phyloP scores from a whole-genome alignment of 2,888 invertebrate species.

The Pristionchus entomophagus region DNA sequence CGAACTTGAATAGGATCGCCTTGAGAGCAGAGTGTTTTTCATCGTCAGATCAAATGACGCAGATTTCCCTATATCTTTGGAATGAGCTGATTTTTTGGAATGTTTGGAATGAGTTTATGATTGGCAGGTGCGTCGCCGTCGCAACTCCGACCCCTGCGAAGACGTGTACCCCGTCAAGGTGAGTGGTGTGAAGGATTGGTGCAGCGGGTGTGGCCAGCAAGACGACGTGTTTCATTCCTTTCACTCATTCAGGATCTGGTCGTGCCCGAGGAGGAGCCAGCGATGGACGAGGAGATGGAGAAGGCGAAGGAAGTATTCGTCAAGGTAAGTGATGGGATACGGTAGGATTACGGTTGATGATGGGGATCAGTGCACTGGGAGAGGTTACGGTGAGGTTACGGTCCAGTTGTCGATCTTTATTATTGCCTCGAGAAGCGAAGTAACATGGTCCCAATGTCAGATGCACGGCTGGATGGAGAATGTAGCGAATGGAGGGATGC shows the following conservation, averaged over 20 bases:
- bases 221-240: background rate
- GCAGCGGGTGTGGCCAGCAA: background rate
- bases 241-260: too few relatives aligned
- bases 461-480: background rate
- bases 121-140: constrained; percentile 7
- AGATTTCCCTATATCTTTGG: too few relatives aligned
- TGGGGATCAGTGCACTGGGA: too few relatives aligned
- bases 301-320: background rate
- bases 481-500: background rate
- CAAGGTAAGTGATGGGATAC: background rate
- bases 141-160: background rate
- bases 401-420: too few relatives aligned
- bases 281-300: background rate
- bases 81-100: too few relatives aligned
- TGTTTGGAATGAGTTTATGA: too few relatives aligned
- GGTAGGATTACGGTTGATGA: too few relatives aligned
- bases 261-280: background rate
- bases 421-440: background rate
- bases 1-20: too few relatives aligned
- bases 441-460: background rate
- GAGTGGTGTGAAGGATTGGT: background rate
- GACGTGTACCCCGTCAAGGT: background rate
- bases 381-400: too few relatives aligned
- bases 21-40: too few relatives aligned
- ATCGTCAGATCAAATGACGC: too few relatives aligned